Percentiles rank a stretch among this genome's conserved stretches.
These are phyloP conservation scores for Malacoctenus gilli DNA, from an alignment of 2,797 vertebrate genomes.

Conservation along the genomic window DNA sequence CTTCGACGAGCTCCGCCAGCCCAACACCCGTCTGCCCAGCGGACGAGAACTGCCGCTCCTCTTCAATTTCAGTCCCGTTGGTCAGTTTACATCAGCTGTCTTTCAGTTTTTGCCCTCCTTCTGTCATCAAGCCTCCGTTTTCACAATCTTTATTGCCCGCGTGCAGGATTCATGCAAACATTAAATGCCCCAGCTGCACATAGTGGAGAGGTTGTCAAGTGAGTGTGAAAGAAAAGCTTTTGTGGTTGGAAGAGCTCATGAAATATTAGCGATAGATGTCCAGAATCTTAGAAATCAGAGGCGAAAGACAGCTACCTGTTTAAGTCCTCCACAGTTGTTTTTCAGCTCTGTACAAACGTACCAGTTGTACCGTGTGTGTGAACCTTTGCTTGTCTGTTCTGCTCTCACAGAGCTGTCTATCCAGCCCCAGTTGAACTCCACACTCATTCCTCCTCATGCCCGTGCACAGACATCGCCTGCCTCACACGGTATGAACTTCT, in stretches of 20 bases:
- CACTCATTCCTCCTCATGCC: conserved; percentile 93
- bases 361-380: background rate
- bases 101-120: background rate
- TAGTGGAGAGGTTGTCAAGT: no score
- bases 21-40: conserved; percentile 89
- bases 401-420: conserved; percentile 88
- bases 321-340: no score
- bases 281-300: no score
- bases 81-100: conserved; percentile 72
- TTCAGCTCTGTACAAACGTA: no score
- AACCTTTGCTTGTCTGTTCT: conserved; percentile 22
- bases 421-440: conserved; percentile 90
- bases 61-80: conserved; percentile 94
- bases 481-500: conserved; percentile 79
- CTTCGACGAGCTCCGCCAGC: conserved; percentile 91
- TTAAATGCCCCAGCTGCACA: no score
- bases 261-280: no score
- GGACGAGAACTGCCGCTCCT: conserved; percentile 90
- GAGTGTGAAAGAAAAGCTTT: no score
- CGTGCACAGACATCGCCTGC: conserved; percentile 85
- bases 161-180: no score
- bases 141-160: no score
- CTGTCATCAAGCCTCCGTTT: no score
- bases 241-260: no score
- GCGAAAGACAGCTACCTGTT: no score